phyloP scores from a whole-genome alignment of 2,888 invertebrate species.

The Protophormia terraenovae region DNA sequence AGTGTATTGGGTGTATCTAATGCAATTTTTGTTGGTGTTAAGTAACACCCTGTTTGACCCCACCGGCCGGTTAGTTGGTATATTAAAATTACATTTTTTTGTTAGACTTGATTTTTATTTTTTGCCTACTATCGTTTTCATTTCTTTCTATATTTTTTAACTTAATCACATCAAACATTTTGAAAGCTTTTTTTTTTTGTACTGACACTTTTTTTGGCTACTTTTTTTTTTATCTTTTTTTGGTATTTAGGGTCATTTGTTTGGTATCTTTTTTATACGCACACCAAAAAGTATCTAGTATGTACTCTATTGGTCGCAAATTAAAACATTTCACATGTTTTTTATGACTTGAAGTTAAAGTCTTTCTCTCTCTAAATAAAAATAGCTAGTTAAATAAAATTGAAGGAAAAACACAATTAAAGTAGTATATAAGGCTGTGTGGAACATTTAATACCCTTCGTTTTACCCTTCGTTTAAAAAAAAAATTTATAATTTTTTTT shows the following conservation, averaged over 20 bases:
- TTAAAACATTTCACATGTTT: constrained; percentile 8
- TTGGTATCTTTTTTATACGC: not conserved
- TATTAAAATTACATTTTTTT: not conserved
- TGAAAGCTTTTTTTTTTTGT: not conserved
- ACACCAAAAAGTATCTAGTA: too few relatives aligned
- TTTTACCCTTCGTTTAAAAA: too few relatives aligned
- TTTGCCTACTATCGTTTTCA: not conserved
- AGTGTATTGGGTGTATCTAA: not conserved
- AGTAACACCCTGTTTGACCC: not conserved
- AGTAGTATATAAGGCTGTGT: too few relatives aligned
- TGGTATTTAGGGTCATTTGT: not conserved
- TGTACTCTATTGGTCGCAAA: not conserved
- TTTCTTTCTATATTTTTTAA: not conserved
- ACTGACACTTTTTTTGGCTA: not conserved
- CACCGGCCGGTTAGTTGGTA: not conserved
- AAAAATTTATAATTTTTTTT: too few relatives aligned
- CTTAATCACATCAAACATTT: not conserved
- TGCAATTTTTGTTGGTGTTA: not conserved
- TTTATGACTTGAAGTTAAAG: not conserved
- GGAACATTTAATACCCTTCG: too few relatives aligned
- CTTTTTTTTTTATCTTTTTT: not conserved
- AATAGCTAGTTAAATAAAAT: not conserved
- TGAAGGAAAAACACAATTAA: not conserved
- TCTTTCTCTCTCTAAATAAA: not conserved
- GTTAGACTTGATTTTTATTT: not conserved